Base-by-base conservation (phyloP, 2,797 vertebrate genomes). In the Enteromius viviparus region DNA sequence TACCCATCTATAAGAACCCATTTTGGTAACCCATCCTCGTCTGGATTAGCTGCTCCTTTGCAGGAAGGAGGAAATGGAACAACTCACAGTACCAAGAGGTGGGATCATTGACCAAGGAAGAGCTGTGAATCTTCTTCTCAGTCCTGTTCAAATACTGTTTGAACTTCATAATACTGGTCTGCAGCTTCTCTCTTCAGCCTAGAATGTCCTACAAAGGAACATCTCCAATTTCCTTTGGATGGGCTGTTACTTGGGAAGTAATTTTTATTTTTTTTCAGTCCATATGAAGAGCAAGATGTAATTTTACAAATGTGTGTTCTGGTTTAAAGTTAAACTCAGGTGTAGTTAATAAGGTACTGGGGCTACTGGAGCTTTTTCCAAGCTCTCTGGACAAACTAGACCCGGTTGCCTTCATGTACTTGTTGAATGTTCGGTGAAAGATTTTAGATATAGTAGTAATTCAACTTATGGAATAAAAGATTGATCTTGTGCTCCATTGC, bases 311-410 rank as follows among this genome's bases (percentile, higher is more conserved):
- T 72, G 53, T 58, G 34, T 87, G 81, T 88, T 87, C 75, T 88
- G 85, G 90, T 90, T 87, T 82, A 78, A 90, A 89, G 69, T 89
- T 87, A 89, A 92, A 91, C 94, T 95, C 94, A 94, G 94, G 94
- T 94, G 90, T 90, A 89, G 68, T 89, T 87, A 85, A 90, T 85
- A 91, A 89, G 90, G 89, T 92, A 91, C 92, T 89, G 72, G 78
- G 74, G 79, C 62, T 80, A 42, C 78, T 81, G 88, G 83, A 87
- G 40, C 34, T 51, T 37, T 79, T 77, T 88, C 76, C 55, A 72
- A 69, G 84, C 75, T 85, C 82, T 72, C 82, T 85, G 84, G 70
- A 77, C 88, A 85, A 87, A 87, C 87, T 71, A 88, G 86, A 85
- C 87, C 53, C 79, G 51, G 89, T 91, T 91, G 92, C 92, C 92